Conservation (phyloP, 2,113 vertebrate genomes). For the Mormyrus lacerda region DNA sequence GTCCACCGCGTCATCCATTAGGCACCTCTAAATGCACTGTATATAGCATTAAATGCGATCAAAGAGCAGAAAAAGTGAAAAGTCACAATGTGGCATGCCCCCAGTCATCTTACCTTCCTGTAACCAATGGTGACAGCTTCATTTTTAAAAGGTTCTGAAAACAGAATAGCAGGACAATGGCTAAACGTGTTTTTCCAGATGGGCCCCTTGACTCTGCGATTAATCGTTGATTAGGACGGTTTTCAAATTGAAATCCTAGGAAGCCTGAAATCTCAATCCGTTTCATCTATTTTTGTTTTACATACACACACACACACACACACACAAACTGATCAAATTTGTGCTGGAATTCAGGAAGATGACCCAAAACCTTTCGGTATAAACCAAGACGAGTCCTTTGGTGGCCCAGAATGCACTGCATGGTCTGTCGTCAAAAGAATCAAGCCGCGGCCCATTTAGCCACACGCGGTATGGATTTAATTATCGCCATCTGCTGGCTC, state of each 20-base stretch:
- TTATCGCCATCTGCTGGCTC: slow-evolving; percentile 85
- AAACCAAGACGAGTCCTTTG: slow-evolving; percentile 53
- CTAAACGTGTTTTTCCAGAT: background rate
- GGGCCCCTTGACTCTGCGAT: background rate
- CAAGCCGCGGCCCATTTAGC: slow-evolving; percentile 52
- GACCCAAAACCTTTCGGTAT: slow-evolving; percentile 48
- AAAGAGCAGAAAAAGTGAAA: slow-evolving; percentile 19
- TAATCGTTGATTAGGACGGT: background rate
- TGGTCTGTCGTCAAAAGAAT: slow-evolving; percentile 54
- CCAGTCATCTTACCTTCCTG: slow-evolving; percentile 22
- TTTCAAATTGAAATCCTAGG: background rate
- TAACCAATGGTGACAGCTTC: background rate
- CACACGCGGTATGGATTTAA: slow-evolving; percentile 71
- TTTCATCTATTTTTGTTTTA: background rate
- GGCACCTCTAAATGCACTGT: slow-evolving; percentile 13
- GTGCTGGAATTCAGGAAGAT: slow-evolving; percentile 30
- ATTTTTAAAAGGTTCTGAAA: background rate
- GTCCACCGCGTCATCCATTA: slow-evolving; percentile 26
- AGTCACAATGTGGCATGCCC: slow-evolving; percentile 1
- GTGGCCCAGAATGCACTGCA: slow-evolving; percentile 34
- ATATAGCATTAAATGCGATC: slow-evolving; percentile 9
- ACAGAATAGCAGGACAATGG: background rate
- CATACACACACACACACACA: slow-evolving; percentile 28
- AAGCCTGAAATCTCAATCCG: background rate
- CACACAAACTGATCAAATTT: slow-evolving; percentile 14